phyloP scores from a whole-genome alignment of 2,797 vertebrate genomes.

The Galagoides demidoff region DNA sequence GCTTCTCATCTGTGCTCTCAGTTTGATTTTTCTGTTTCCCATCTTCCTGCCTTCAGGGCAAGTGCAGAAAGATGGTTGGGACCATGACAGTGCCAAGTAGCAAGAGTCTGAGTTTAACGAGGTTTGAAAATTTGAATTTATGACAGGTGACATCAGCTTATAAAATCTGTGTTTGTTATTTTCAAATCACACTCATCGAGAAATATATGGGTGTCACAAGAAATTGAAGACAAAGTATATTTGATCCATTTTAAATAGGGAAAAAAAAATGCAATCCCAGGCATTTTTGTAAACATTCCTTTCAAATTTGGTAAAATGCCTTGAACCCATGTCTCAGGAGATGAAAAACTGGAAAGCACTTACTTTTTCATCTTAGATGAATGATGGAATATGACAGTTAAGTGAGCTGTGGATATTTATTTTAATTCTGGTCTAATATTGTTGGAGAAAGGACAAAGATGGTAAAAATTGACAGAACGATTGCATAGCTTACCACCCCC shows the following conservation, averaged over 20 bases:
- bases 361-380: slow-evolving; percentile 56
- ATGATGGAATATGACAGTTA: slow-evolving; percentile 46
- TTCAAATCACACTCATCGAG: slow-evolving; percentile 60
- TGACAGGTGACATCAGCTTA: slow-evolving; percentile 75
- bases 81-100: not conserved
- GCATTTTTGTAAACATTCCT: slow-evolving; percentile 44
- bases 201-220: slow-evolving; percentile 57
- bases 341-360: slow-evolving; percentile 60
- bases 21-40: slow-evolving; percentile 69
- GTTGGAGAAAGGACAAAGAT: slow-evolving; percentile 16
- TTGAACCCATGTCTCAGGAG: slow-evolving; percentile 41
- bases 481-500: not conserved
- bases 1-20: not conserved
- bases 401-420: slow-evolving; percentile 42
- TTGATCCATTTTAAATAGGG: slow-evolving; percentile 65
- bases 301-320: slow-evolving; percentile 45
- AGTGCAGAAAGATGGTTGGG: slow-evolving; percentile 12
- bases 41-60: slow-evolving; percentile 76
- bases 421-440: slow-evolving; percentile 65
- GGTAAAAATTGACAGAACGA: not conserved
- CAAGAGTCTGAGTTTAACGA: slow-evolving; percentile 38
- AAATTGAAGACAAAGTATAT: slow-evolving; percentile 57
- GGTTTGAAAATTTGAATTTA: slow-evolving; percentile 66
- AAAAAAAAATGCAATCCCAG: slow-evolving; percentile 30
- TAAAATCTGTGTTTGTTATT: slow-evolving; percentile 73